Evolutionary conservation across 2,797 vertebrate species (phyloP), one percentile per base, ranked within the genome.

Genomic region (Hypotaenidia okinawae): DNA sequence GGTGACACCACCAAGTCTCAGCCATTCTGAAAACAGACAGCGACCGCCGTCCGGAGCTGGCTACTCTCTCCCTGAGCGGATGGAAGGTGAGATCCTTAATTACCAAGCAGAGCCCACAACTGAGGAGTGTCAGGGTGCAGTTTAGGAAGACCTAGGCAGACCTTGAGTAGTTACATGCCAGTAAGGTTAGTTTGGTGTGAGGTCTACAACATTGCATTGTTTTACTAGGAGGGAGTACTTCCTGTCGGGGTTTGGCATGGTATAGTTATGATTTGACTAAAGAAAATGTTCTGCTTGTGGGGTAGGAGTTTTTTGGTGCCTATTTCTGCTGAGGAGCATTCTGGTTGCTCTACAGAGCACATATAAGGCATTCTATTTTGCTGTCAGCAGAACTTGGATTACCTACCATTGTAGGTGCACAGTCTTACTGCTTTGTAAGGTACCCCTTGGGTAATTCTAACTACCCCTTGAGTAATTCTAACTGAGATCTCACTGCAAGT

Each of bases 1-100:
- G 14, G 98, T 99, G 98, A 99, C 98, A 8, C 99, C 99, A 0
- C 99, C 99, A 15, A 99, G 99, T 93, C 98, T 99, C 95, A 99
- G 98, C 94, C 99, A 99, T 93, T 99, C 99, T 0, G 99, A 99
- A 95, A 98, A 97, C 97, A 97, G 99, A 79, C 98, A 99, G 70
- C 96, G 98, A 0, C 98, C 99, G 2, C 99, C 99, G 5, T 98
- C 98, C 0, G 98, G 98, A 77, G 89, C 91, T 1, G 99, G 99
- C 30, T 97, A 30, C 25, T 96, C 97, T 23, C 96, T 99, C 72
- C 99, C 99, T 0, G 98, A 99, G 97, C 98, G 99, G 94, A 98
- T 99, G 97, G 99, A 99, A 98, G 99, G 99, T 99, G 96, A 98
- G 92, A 21, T 33, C 62, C 70, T 22, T 13, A 0, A 2, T 0